phyloP scores from a whole-genome alignment of 2,888 invertebrate genomes.

The Stenodema calcarata region DNA sequence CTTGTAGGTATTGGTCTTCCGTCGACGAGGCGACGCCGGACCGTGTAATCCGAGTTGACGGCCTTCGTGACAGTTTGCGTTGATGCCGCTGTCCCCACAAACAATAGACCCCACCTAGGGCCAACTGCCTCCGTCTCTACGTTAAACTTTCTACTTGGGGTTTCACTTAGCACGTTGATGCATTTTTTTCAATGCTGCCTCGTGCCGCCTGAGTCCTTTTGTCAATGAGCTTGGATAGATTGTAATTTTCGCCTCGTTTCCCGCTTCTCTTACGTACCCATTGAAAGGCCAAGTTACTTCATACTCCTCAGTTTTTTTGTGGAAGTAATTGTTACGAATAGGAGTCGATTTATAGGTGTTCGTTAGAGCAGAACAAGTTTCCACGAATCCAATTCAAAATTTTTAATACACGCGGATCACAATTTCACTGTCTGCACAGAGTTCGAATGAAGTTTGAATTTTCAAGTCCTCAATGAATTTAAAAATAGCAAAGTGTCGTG shows the following conservation, averaged over 20 bases:
- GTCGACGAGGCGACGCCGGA: neutral
- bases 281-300: neutral
- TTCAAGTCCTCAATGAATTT: too few relatives aligned
- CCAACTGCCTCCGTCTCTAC: neutral
- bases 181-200: neutral
- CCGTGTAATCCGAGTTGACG: conserved; percentile 1
- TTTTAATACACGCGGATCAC: too few relatives aligned
- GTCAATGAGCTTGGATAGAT: neutral
- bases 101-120: neutral
- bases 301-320: too few relatives aligned
- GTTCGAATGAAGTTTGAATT: too few relatives aligned
- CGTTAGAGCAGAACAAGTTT: too few relatives aligned
- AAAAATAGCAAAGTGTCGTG: too few relatives aligned
- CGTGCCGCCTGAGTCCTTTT: neutral
- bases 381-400: too few relatives aligned
- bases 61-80: conserved; percentile 1
- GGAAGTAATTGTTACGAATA: too few relatives aligned
- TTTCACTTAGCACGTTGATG: conserved; percentile 19
- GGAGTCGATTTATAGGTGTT: too few relatives aligned
- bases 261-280: neutral
- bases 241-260: neutral
- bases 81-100: conserved; percentile 6
- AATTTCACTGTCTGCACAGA: too few relatives aligned
- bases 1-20: neutral
- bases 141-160: conserved; percentile 8